Evolutionary conservation across 2,888 invertebrate species (phyloP).

Genomic region (Synanthedon tipuliformis): DNA sequence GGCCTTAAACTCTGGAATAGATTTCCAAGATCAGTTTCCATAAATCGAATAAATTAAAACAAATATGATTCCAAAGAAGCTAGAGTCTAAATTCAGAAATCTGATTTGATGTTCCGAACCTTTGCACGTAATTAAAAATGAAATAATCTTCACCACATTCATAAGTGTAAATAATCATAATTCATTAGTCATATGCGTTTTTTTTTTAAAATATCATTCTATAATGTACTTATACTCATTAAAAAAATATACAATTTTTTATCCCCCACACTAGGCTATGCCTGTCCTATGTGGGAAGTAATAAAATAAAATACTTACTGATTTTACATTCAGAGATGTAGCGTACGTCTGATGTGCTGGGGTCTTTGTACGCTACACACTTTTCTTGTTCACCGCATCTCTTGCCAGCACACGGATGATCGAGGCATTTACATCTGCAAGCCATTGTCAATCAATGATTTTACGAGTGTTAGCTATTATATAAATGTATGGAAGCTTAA

Average conservation of each 20-base stretch:
- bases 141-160: no score
- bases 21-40: neutral
- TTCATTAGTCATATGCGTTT: no score
- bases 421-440: slow-evolving; percentile 37
- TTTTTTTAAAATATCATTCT: no score
- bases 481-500: neutral
- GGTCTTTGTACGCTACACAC: slow-evolving; percentile 72
- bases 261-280: no score
- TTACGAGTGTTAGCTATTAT: neutral
- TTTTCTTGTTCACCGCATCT: slow-evolving; percentile 73
- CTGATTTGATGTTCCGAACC: no score
- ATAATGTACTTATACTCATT: no score
- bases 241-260: no score
- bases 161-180: no score
- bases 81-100: no score
- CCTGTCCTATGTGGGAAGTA: no score
- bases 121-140: no score
- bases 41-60: neutral
- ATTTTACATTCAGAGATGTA: slow-evolving; percentile 74
- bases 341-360: slow-evolving; percentile 27
- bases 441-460: neutral
- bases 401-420: slow-evolving; percentile 77
- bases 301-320: slow-evolving; percentile 50
- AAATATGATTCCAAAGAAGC: neutral
- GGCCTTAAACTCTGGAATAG: slow-evolving; percentile 69